phyloP scores from a whole-genome alignment of 2,888 invertebrate genomes.

The Muscina levida region DNA sequence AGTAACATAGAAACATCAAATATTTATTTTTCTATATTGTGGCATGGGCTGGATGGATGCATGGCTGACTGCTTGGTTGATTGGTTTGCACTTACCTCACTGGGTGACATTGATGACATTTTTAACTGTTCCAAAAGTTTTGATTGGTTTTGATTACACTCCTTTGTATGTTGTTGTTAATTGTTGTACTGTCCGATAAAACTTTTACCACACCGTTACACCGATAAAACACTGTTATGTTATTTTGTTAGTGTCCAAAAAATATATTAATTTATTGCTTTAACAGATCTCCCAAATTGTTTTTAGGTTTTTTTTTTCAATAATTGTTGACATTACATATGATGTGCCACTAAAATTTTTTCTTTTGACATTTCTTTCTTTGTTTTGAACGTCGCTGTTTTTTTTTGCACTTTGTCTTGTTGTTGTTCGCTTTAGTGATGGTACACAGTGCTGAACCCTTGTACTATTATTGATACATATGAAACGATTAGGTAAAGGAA shows the following conservation, averaged over 20 bases:
- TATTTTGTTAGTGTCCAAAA: too few relatives aligned
- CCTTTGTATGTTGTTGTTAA: slow-evolving; percentile 24
- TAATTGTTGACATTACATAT: slow-evolving; percentile 64
- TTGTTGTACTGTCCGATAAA: slow-evolving; percentile 46
- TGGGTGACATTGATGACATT: slow-evolving; percentile 74
- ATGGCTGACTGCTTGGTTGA: too few relatives aligned
- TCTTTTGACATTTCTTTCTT: slow-evolving; percentile 59
- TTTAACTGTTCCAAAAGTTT: slow-evolving; percentile 50
- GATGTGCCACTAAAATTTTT: slow-evolving; percentile 62
- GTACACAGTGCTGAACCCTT: too few relatives aligned
- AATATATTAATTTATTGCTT: neutral
- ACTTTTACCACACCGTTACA: too few relatives aligned
- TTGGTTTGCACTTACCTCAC: slow-evolving; percentile 75
- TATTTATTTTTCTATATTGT: too few relatives aligned
- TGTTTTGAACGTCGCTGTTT: slow-evolving; percentile 27
- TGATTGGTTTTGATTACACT: slow-evolving; percentile 2
- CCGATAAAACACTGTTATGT: too few relatives aligned
- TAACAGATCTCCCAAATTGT: neutral
- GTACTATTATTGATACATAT: too few relatives aligned
- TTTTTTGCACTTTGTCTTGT: slow-evolving; percentile 48
- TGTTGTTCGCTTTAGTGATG: too few relatives aligned
- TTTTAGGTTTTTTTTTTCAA: slow-evolving; percentile 47
- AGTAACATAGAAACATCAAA: too few relatives aligned
- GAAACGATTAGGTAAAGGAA: too few relatives aligned
- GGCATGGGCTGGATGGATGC: too few relatives aligned